Conservation (phyloP, 2,113 vertebrate species). For the Apodemus speciosus region DNA sequence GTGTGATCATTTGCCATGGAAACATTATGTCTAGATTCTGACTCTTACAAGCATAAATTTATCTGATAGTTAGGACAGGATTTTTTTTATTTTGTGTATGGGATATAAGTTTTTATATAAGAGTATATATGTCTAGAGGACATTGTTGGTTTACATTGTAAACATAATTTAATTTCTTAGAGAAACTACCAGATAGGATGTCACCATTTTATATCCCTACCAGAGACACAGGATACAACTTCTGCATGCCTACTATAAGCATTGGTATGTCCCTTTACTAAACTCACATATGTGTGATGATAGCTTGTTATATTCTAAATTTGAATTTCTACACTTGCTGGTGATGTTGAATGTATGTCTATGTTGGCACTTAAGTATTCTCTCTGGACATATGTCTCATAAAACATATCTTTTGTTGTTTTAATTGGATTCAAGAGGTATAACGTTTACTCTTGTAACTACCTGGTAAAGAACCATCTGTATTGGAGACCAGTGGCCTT, state of each 20-base stretch:
- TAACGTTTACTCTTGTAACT: neutral
- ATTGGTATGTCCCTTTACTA: neutral
- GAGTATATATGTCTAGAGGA: neutral
- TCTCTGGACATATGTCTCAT: neutral
- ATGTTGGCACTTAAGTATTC: neutral
- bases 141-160: neutral
- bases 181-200: neutral
- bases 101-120: neutral
- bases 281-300: neutral
- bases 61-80: neutral
- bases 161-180: neutral
- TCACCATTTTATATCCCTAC: neutral
- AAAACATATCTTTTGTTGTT: neutral
- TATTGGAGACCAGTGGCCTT: neutral
- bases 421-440: neutral
- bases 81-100: neutral
- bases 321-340: neutral
- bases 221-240: neutral
- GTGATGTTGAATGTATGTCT: neutral
- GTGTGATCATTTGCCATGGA: neutral
- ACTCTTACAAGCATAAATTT: neutral
- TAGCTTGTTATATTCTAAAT: neutral
- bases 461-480: no score
- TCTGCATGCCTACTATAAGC: neutral
- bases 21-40: neutral